Conservation (phyloP, 2,888 invertebrate species). For the Zele albiditarsus region DNA sequence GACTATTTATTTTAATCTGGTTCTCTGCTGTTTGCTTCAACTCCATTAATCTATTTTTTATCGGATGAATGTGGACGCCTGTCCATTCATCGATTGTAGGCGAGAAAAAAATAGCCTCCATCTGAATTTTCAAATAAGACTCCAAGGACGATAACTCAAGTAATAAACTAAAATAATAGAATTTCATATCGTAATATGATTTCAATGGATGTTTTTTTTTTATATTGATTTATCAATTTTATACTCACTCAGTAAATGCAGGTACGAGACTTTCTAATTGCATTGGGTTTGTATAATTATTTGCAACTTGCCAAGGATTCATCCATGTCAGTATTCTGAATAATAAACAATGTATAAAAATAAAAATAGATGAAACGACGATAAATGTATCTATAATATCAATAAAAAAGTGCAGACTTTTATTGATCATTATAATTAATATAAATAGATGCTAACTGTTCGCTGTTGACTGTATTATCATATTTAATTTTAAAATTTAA, state of each 20-base stretch:
- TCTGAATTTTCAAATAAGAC: constrained; percentile 74
- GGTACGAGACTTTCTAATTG: constrained; percentile 77
- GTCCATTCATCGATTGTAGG: constrained; percentile 78
- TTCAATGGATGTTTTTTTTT: neutral
- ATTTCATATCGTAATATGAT: neutral
- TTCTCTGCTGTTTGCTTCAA: constrained; percentile 75
- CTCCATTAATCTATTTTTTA: constrained; percentile 74
- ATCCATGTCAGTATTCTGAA: constrained; percentile 80
- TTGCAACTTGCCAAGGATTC: constrained; percentile 82
- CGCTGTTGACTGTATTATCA: constrained; percentile 74
- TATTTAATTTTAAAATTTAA: constrained; percentile 74
- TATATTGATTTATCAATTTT: constrained; percentile 36
- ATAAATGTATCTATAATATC: neutral
- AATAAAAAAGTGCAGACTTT: neutral
- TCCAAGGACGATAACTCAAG: constrained; percentile 75
- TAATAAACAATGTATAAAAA: neutral
- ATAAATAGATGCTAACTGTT: constrained; percentile 74
- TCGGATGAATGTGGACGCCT: constrained; percentile 75
- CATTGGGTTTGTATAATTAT: constrained; percentile 79
- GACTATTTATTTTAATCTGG: constrained; percentile 73
- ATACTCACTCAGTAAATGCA: constrained; percentile 77
- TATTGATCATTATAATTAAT: constrained; percentile 11
- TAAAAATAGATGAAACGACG: neutral
- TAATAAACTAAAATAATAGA: constrained; percentile 71
- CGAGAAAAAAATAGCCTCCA: constrained; percentile 76